phyloP scores from a whole-genome alignment of 2,797 vertebrate species.

The Anguilla megastoma region DNA sequence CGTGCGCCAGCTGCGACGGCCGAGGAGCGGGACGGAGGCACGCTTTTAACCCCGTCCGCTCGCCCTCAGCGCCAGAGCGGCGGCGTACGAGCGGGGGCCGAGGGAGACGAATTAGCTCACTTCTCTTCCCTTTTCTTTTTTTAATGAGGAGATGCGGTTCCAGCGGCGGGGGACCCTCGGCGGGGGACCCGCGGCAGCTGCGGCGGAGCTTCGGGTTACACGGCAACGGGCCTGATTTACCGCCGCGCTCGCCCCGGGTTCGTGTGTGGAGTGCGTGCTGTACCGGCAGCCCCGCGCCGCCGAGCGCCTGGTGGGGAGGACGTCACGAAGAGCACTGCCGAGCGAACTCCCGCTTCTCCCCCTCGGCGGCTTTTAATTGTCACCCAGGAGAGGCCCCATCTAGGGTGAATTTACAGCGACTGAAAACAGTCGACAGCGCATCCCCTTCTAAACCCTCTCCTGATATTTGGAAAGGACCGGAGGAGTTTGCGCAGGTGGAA shows the following conservation, averaged over 20 bases:
- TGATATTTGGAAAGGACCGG: neutral
- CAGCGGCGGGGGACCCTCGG: neutral
- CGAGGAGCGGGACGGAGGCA: conserved; percentile 49
- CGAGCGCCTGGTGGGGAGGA: neutral
- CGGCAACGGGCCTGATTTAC: conserved; percentile 31
- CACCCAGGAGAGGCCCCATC: neutral
- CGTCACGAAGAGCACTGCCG: neutral
- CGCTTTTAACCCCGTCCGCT: conserved; percentile 60
- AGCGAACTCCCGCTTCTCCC: neutral
- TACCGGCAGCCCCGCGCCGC: neutral
- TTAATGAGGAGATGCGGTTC: conserved; percentile 19
- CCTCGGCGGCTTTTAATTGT: neutral
- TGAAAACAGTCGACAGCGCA: neutral
- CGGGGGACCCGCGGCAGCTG: conserved; percentile 24
- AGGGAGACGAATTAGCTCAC: conserved; percentile 14
- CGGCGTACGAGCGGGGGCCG: neutral
- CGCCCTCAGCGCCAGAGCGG: conserved; percentile 41
- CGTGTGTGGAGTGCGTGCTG: conserved; percentile 13
- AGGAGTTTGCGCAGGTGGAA: neutral
- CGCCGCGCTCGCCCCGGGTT: neutral
- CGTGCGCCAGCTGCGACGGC: conserved; percentile 61
- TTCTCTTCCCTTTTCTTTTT: neutral
- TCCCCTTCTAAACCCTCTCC: neutral
- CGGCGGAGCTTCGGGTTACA: conserved; percentile 35
- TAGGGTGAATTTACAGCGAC: neutral